A percentile compares a stretch with the other conserved stretches of the same genome.
Conservation (phyloP, 2,113 vertebrate genomes). For the Rhynchomys soricoides region DNA sequence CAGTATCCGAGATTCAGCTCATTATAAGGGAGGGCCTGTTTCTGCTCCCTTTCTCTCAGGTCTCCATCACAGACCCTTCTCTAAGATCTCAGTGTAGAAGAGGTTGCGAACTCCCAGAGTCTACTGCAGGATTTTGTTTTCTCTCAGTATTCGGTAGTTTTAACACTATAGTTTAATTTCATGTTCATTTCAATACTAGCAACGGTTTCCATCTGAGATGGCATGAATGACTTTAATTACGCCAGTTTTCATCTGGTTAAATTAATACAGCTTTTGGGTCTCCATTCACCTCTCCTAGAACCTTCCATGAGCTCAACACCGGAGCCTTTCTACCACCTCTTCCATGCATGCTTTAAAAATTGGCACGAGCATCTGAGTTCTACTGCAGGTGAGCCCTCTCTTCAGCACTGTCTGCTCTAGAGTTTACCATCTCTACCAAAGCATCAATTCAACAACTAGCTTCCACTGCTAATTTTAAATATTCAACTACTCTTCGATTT, state of each 20-base stretch:
- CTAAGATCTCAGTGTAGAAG: neutral
- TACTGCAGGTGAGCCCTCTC: neutral
- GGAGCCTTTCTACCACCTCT: neutral
- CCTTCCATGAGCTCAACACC: neutral
- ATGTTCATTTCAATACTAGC: neutral
- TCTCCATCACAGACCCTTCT: neutral
- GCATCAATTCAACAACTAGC: slow-evolving; percentile 6
- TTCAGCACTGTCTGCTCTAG: neutral
- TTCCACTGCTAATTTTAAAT: slow-evolving; percentile 54
- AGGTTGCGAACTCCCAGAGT: neutral
- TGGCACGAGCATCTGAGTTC: neutral
- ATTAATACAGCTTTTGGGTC: neutral
- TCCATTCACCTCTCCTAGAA: neutral
- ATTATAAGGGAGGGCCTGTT: neutral
- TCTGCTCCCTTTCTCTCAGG: neutral
- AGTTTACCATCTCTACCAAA: neutral
- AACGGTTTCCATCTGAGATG: neutral
- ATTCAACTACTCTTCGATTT: neutral
- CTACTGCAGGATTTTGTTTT: neutral
- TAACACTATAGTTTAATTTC: neutral
- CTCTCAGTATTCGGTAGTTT: neutral
- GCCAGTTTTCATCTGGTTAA: neutral
- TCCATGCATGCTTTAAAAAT: neutral
- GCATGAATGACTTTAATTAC: neutral
- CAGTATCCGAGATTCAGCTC: neutral